Percentiles rank a stretch among this genome's conserved stretches.
Conservation (phyloP, 1,140 invertebrate genomes). For the Diplogasteroides magnus region DNA sequence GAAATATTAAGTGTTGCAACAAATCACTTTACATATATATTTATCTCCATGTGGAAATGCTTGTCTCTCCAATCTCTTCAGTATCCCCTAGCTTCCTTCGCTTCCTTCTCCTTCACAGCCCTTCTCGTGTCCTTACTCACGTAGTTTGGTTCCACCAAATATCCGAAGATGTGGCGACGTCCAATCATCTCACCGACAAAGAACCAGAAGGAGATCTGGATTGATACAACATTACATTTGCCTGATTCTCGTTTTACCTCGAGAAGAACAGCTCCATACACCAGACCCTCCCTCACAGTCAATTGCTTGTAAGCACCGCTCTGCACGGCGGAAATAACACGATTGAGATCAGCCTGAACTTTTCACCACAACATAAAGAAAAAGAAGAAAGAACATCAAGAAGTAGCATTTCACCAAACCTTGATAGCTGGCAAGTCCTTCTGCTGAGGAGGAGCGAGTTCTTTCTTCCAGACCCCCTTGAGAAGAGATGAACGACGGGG, state of each 20-base stretch:
- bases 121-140: slow-evolving; percentile 29
- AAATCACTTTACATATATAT: too few species aligned
- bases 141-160: slow-evolving; percentile 41
- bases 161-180: slow-evolving; percentile 43
- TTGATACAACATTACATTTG: too few species aligned
- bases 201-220: slow-evolving; percentile 76
- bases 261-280: slow-evolving; percentile 77
- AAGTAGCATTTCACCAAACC: too few species aligned
- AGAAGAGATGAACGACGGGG: slow-evolving; percentile 65
- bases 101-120: slow-evolving; percentile 1
- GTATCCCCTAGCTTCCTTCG: neutral
- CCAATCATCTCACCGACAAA: slow-evolving; percentile 94
- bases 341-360: slow-evolving; percentile 60
- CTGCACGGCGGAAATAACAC: slow-evolving; percentile 68
- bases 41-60: too few species aligned
- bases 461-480: slow-evolving; percentile 81
- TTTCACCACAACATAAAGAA: neutral
- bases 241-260: too few species aligned
- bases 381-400: neutral
- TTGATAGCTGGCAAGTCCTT: slow-evolving; percentile 77
- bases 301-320: slow-evolving; percentile 74
- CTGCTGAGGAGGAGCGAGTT: slow-evolving; percentile 78
- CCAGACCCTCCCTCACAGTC: slow-evolving; percentile 76
- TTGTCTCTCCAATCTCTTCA: too few species aligned
- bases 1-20: too few species aligned